Evolutionary conservation across 2,888 invertebrate genomes (phyloP), one percentile per base, ranked within the genome.

Genomic region (Noctua comes): DNA sequence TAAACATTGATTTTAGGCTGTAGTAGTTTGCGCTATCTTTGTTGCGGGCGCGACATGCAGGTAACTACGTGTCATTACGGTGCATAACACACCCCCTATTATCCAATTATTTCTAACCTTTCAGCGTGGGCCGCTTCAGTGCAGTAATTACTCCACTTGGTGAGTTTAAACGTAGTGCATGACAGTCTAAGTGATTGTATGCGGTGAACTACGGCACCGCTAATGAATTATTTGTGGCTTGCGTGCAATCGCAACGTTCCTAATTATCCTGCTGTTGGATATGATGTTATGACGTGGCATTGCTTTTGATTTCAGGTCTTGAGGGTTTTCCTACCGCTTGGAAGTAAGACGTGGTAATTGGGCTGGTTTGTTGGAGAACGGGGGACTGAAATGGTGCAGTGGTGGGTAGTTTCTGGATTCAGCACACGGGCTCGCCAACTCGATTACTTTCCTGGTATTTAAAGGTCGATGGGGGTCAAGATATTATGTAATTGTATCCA

Each of bases 31-130:
- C 68, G 73, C 40, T 87, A 81, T 85, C 85, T 80, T 88, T 90
- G 88, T 90, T 89, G 86, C 79, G 90, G 90, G 88, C 82, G 91
- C 90, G 92, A 92, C 93, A 91, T 91, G 90, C 88, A 91, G 70
- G 88, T 91, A 92, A 93, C 92, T 91, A 92, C 89, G 91, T 93
- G 94, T 95, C 95, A 95, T 95, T 95, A 94, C 89, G 88, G 93
- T 93, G 94, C 94, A 95, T 95, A 95, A 93, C 93, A 93, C 91
- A 92, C 82, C 91, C 92, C 87, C 91, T 91, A 96, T 96, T 96
- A 96, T 96, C 96, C 96, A 96, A 96, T 96, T 96, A 96, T 96
- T 95, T 96, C 93, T 96, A 96, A 96, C 97, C 97, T 96, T 96
- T 96, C 95, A 96, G 95, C 91, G 89, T 90, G 88, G 90, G 88